These are phyloP conservation scores for Puntigrus tetrazona DNA, from an alignment of 2,113 vertebrate genomes.

Conservation along the genomic window DNA sequence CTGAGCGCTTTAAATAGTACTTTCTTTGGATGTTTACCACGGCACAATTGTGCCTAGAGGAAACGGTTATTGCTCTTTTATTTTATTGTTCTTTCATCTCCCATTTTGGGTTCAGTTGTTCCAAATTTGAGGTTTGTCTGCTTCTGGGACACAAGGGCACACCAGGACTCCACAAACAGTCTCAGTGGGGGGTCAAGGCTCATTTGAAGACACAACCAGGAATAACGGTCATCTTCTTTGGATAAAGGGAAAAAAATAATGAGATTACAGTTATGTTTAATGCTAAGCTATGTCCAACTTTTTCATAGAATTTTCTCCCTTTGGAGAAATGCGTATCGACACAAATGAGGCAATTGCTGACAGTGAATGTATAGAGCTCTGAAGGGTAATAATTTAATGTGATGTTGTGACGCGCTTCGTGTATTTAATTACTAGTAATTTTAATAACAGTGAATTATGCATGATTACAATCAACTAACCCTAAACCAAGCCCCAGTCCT, in stretches of 20 bases:
- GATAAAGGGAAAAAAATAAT: neutral
- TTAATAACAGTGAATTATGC: no score
- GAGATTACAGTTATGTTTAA: neutral
- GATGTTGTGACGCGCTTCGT: neutral
- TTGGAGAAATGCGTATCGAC: neutral
- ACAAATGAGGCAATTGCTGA: neutral
- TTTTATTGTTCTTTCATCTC: slow-evolving; percentile 24
- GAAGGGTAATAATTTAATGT: neutral
- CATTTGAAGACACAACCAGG: neutral
- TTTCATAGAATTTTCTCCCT: neutral
- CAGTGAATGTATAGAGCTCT: neutral
- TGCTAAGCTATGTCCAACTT: neutral
- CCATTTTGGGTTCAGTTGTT: neutral
- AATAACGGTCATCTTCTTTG: neutral
- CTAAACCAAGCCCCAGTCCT: neutral
- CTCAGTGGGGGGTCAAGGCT: neutral
- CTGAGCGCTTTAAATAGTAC: neutral
- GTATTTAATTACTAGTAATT: no score
- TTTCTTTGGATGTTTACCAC: slow-evolving; percentile 8
- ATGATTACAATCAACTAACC: no score
- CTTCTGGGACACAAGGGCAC: neutral
- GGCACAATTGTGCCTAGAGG: slow-evolving; percentile 6
- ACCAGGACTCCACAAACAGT: neutral
- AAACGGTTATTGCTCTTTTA: neutral
- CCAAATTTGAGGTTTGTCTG: neutral